A percentile compares a stretch with the other conserved stretches of the same genome.
Evolutionary conservation across 2,797 vertebrate species (phyloP).

Genomic region (Sebastes itinus): DNA sequence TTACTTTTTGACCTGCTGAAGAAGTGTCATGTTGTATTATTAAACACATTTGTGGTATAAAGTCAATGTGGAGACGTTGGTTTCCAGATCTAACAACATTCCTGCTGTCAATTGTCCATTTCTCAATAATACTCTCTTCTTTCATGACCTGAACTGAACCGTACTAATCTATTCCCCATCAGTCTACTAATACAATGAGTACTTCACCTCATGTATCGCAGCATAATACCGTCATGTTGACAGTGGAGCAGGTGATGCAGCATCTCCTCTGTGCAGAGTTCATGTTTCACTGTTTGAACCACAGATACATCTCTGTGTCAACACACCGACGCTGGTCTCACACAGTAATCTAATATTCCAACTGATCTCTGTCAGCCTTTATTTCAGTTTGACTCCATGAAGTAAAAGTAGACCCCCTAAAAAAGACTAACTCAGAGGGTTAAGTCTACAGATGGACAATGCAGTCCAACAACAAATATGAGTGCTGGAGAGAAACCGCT

Average conservation of each 20-base stretch:
- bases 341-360: background rate
- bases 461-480: too few species aligned
- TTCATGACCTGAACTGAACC: background rate
- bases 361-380: background rate
- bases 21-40: background rate
- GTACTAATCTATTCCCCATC: background rate
- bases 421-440: too few species aligned
- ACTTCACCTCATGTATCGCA: background rate
- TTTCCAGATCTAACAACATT: background rate
- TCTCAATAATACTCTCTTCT: background rate
- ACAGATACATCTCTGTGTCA: background rate
- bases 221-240: slow-evolving; percentile 29
- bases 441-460: too few species aligned
- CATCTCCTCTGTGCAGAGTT: background rate
- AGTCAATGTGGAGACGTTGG: background rate
- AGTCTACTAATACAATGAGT: background rate
- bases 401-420: background rate
- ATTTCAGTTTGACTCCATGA: background rate
- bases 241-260: slow-evolving; percentile 9
- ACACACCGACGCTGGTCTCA: background rate
- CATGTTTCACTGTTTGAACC: slow-evolving; percentile 17
- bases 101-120: background rate
- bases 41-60: background rate
- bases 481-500: too few species aligned
- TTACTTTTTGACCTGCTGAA: background rate